These are phyloP conservation scores for Syritta pipiens DNA, from an alignment of 2,888 invertebrate species.

Conservation along the genomic window DNA sequence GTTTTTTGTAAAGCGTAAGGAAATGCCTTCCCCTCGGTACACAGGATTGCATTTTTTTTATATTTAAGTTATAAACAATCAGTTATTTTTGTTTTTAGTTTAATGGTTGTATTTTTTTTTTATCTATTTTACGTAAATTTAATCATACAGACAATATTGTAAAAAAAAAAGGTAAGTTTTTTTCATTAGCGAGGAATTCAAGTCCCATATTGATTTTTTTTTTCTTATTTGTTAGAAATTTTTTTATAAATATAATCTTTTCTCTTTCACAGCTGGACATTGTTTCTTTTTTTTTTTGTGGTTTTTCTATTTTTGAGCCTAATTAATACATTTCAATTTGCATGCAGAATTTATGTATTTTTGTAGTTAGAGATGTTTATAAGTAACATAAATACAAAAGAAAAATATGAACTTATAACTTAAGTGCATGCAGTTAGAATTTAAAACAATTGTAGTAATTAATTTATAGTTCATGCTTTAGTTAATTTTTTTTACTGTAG, in stretches of 20 bases:
- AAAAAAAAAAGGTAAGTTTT: too few relatives aligned
- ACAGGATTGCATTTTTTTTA: conserved; percentile 71
- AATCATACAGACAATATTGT: conserved; percentile 21
- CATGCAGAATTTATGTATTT: too few relatives aligned
- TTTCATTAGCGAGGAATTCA: conserved; percentile 64
- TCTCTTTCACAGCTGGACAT: not conserved
- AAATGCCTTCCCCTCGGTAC: conserved; percentile 74
- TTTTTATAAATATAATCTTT: conserved; percentile 34
- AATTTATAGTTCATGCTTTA: too few relatives aligned
- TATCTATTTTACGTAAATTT: conserved; percentile 1
- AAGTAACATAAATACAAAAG: conserved; percentile 36
- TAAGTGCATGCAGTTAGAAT: conserved; percentile 59
- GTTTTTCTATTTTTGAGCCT: not conserved
- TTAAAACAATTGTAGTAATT: conserved; percentile 8
- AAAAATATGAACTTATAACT: conserved; percentile 31
- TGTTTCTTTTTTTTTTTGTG: not conserved
- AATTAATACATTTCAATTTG: too few relatives aligned
- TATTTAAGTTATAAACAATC: conserved; percentile 11
- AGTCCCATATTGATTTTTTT: conserved; percentile 54
- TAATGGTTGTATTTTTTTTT: not conserved
- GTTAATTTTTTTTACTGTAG: too few relatives aligned
- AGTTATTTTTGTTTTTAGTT: not conserved
- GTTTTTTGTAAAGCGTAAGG: conserved; percentile 72
- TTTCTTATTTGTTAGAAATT: conserved; percentile 11
- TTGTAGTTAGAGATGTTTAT: too few relatives aligned